These are phyloP conservation scores for Chironomus striatipennis DNA, from an alignment of 1,140 invertebrate genomes.

Conservation along the genomic window DNA sequence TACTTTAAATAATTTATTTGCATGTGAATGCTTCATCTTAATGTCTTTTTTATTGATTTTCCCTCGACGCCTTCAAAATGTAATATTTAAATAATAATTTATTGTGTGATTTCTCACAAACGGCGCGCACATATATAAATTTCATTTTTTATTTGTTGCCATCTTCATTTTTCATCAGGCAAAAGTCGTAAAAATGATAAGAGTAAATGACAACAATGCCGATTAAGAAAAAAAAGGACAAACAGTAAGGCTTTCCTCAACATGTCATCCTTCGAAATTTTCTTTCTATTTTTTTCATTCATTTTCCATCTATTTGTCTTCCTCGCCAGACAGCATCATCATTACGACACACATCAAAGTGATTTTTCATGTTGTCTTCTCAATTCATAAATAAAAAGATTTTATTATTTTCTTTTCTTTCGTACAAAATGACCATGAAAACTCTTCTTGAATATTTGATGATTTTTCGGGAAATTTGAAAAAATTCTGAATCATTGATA, in stretches of 20 bases:
- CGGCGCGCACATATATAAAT: slow-evolving; percentile 3
- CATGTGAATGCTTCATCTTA: slow-evolving; percentile 12
- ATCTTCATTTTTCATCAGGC: not conserved
- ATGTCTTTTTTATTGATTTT: slow-evolving; percentile 15
- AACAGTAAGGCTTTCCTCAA: too few relatives aligned
- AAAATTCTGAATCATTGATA: not conserved
- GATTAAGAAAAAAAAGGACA: not conserved
- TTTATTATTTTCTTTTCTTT: not conserved
- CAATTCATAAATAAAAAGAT: too few relatives aligned
- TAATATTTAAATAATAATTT: slow-evolving; percentile 15
- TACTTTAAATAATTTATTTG: slow-evolving; percentile 7
- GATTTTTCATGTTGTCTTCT: slow-evolving; percentile 12
- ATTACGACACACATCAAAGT: slow-evolving; percentile 21
- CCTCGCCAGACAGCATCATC: not conserved
- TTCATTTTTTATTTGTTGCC: not conserved
- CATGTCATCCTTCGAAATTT: too few relatives aligned
- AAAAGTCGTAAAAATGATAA: not conserved
- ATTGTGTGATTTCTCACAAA: slow-evolving; percentile 14
- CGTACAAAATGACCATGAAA: not conserved
- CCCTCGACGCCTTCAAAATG: slow-evolving; percentile 11
- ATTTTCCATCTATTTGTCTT: not conserved
- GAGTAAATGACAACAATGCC: not conserved
- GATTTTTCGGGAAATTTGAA: not conserved
- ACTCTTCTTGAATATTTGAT: not conserved
- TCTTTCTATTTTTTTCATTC: too few relatives aligned